Percentiles rank a stretch among this genome's conserved stretches.
Conservation (phyloP, 1,140 invertebrate species). For the Bombus turneri region DNA sequence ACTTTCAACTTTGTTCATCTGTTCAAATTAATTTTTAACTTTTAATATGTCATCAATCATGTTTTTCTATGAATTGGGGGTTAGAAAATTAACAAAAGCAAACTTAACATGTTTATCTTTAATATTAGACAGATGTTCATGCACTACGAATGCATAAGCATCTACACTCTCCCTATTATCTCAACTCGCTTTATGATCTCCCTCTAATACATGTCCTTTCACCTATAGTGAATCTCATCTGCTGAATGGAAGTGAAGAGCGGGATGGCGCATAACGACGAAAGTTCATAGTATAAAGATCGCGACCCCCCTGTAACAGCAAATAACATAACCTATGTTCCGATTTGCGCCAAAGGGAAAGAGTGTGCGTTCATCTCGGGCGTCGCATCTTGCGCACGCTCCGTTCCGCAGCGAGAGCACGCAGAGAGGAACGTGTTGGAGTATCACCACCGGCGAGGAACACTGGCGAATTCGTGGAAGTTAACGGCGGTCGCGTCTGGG, state of each 20-base stretch:
- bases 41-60: too few relatives aligned
- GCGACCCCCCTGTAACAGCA: constrained; percentile 11
- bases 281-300: constrained; percentile 46
- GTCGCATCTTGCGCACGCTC: constrained; percentile 40
- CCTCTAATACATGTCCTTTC: background rate
- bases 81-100: too few relatives aligned
- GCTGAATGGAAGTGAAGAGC: background rate
- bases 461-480: constrained; percentile 38
- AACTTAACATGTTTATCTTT: too few relatives aligned
- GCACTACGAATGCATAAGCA: background rate
- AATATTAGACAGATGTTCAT: too few relatives aligned
- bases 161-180: background rate
- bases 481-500: constrained; percentile 16
- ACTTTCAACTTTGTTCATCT: too few relatives aligned
- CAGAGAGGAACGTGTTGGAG: background rate
- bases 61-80: too few relatives aligned
- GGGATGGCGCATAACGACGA: background rate
- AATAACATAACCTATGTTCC: constrained; percentile 4
- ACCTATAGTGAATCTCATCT: background rate
- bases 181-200: background rate
- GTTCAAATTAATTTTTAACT: too few relatives aligned
- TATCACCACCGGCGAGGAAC: background rate
- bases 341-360: background rate
- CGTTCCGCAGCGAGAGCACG: constrained; percentile 35
- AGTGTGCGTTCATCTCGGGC: background rate